Evolutionary conservation across 2,113 vertebrate species (phyloP).

Genomic region (Acinonyx jubatus): DNA sequence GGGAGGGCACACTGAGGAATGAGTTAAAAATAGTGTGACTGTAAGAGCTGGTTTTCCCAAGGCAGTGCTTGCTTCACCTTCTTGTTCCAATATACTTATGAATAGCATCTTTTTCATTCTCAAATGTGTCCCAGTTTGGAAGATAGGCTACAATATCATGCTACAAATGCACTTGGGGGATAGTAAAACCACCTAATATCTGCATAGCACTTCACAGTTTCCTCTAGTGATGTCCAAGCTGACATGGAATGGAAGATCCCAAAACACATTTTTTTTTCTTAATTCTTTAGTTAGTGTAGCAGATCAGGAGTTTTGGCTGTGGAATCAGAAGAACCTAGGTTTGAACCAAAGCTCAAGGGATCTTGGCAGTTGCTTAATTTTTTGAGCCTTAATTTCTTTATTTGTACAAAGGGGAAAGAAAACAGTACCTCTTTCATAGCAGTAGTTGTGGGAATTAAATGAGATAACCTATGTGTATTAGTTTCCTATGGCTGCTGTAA

Average conservation of each 20-base stretch:
- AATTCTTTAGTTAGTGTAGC: neutral
- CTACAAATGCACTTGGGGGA: neutral
- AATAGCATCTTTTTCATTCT: conserved; percentile 6
- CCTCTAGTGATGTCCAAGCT: neutral
- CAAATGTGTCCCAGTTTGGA: neutral
- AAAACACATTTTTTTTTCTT: neutral
- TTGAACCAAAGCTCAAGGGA: neutral
- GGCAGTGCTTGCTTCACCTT: neutral
- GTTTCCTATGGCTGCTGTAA: neutral
- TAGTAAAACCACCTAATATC: neutral
- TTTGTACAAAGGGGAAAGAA: neutral
- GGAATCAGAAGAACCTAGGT: neutral
- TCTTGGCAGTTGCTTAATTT: neutral
- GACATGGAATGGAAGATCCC: neutral
- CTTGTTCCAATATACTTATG: neutral
- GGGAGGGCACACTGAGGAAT: neutral
- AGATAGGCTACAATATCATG: neutral
- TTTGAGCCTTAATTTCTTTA: neutral
- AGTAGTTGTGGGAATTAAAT: neutral
- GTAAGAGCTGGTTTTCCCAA: neutral
- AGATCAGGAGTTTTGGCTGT: neutral
- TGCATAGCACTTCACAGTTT: neutral
- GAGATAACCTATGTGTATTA: neutral
- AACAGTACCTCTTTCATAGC: neutral
- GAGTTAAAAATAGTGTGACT: neutral